Evolutionary conservation across 2,888 invertebrate genomes (phyloP).

Genomic region (Hydriomena furcata): DNA sequence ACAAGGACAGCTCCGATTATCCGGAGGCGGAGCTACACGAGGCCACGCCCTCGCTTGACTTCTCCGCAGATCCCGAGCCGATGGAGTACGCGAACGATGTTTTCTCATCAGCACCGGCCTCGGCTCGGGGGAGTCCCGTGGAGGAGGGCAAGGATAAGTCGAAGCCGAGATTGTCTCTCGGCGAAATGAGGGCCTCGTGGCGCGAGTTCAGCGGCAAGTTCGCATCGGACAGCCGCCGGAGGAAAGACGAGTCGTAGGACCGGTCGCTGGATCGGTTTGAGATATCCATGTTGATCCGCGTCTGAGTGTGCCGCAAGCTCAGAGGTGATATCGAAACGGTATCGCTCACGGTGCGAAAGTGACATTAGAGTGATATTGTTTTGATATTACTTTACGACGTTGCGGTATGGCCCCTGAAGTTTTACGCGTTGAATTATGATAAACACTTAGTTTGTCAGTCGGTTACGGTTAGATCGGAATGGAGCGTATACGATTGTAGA

Average conservation of each 20-base stretch:
- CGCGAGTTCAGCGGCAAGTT: conserved; percentile 58
- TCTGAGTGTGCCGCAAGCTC: too few relatives aligned
- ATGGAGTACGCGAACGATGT: conserved; percentile 19
- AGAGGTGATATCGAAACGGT: too few relatives aligned
- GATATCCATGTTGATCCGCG: too few relatives aligned
- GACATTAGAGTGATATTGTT: too few relatives aligned
- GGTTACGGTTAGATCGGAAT: conserved; percentile 19
- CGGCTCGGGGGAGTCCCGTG: conserved; percentile 18
- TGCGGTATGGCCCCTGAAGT: too few relatives aligned
- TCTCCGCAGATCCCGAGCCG: conserved; percentile 1
- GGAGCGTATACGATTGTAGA: conserved; percentile 25
- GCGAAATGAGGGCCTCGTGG: conserved; percentile 60
- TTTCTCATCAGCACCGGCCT: conserved; percentile 4
- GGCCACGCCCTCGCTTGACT: background rate
- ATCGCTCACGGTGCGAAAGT: too few relatives aligned
- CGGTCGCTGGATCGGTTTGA: background rate
- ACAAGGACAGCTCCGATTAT: background rate
- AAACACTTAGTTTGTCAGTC: too few relatives aligned
- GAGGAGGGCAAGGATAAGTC: conserved; percentile 21
- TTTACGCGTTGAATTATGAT: too few relatives aligned
- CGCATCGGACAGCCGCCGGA: conserved; percentile 47
- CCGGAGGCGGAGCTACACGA: too few relatives aligned
- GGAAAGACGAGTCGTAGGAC: conserved; percentile 36
- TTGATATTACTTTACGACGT: too few relatives aligned
- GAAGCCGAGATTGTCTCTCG: conserved; percentile 46